Evolutionary conservation across 1,140 invertebrate species (phyloP).

Genomic region (Drosophila repletoides): DNA sequence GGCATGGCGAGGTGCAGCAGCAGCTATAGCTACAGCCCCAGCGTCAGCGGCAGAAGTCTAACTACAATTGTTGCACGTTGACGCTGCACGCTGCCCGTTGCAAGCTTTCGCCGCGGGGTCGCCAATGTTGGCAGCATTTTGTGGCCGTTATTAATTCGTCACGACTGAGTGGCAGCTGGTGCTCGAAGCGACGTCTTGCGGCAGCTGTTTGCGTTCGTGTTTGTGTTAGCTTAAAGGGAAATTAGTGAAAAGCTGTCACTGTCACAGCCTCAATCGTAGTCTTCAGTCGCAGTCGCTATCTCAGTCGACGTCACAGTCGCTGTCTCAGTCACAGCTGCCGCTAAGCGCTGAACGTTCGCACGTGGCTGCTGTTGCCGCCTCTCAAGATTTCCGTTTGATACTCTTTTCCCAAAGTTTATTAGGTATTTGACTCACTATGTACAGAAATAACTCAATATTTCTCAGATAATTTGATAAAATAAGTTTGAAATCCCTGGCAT

Average conservation of each 20-base stretch:
- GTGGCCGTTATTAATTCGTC: slow-evolving; percentile 72
- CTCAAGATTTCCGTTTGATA: slow-evolving; percentile 26
- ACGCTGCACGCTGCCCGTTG: not conserved
- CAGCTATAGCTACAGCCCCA: not conserved
- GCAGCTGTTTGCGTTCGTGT: slow-evolving; percentile 12
- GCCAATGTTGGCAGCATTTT: slow-evolving; percentile 18
- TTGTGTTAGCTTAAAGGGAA: slow-evolving; percentile 62
- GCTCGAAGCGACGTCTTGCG: not conserved
- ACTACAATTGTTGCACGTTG: not conserved
- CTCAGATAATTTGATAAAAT: no score
- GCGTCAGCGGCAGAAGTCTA: not conserved
- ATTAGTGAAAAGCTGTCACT: slow-evolving; percentile 74
- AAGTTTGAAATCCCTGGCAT: no score
- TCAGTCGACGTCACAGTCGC: not conserved
- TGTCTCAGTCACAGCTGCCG: slow-evolving; percentile 4
- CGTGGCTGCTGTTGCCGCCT: slow-evolving; percentile 16
- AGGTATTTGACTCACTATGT: no score
- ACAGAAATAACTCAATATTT: no score
- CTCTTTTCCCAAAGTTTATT: slow-evolving; percentile 6
- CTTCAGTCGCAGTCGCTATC: slow-evolving; percentile 1
- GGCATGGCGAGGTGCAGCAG: not conserved
- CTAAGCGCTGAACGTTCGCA: slow-evolving; percentile 16
- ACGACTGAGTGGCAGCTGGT: slow-evolving; percentile 69
- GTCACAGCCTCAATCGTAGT: slow-evolving; percentile 23
- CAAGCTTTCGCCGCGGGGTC: slow-evolving; percentile 31